A percentile compares a stretch with the other conserved stretches of the same genome.
Evolutionary conservation across 2,888 invertebrate species (phyloP).

Genomic region (Acleris laterana): DNA sequence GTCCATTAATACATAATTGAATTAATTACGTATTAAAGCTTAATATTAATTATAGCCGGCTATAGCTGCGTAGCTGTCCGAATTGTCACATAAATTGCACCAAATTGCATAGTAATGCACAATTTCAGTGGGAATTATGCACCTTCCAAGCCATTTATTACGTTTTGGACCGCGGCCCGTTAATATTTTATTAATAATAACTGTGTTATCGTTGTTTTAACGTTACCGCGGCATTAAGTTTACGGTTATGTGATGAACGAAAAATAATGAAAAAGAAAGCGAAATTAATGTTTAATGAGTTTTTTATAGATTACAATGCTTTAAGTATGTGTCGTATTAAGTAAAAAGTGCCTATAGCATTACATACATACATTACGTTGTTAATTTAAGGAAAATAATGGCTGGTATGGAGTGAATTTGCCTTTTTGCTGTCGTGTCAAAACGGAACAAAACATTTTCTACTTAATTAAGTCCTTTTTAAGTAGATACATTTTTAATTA

Average conservation of each 20-base stretch:
- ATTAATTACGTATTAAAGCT: slow-evolving; percentile 22
- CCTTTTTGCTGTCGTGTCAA: too few species aligned
- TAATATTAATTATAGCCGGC: slow-evolving; percentile 24
- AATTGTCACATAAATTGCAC: slow-evolving; percentile 28
- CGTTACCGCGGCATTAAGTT: slow-evolving; percentile 1
- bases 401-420: too few species aligned
- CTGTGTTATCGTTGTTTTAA: slow-evolving; percentile 16
- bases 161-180: slow-evolving; percentile 16
- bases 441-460: too few species aligned
- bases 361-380: too few species aligned
- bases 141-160: slow-evolving; percentile 29
- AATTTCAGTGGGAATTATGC: slow-evolving; percentile 33
- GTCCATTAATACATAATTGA: slow-evolving; percentile 7
- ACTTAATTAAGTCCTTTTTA: too few species aligned
- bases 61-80: slow-evolving; percentile 6
- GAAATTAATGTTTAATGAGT: not conserved
- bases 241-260: not conserved
- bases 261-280: not conserved
- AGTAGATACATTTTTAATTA: too few species aligned
- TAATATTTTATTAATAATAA: slow-evolving; percentile 33
- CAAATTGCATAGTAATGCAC: slow-evolving; percentile 32
- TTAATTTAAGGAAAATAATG: too few species aligned
- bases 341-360: too few species aligned
- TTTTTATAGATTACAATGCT: not conserved
- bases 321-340: too few species aligned